phyloP scores from a whole-genome alignment of 1,140 invertebrate species.

The Druon quercuslanigerum region DNA sequence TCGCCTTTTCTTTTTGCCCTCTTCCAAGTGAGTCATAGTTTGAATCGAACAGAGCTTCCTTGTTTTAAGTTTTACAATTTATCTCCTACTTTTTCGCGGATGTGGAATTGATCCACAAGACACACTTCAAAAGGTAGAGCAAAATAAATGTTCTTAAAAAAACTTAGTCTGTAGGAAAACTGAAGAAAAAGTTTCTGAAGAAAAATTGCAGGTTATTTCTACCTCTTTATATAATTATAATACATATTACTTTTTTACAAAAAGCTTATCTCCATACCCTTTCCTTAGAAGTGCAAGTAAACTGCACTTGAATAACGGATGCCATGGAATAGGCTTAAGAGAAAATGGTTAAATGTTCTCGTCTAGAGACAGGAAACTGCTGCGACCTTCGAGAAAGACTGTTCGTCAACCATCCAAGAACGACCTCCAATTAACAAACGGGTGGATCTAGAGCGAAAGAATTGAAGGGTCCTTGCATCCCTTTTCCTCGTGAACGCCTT shows the following conservation, averaged over 20 bases:
- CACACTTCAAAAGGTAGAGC: background rate
- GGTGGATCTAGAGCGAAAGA: constrained; percentile 68
- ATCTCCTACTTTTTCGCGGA: constrained; percentile 10
- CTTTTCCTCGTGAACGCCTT: constrained; percentile 42
- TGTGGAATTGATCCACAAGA: constrained; percentile 15
- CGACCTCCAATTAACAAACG: constrained; percentile 71
- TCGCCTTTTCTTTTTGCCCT: constrained; percentile 1
- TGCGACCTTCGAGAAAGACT: constrained; percentile 22
- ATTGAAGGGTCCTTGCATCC: constrained; percentile 64
- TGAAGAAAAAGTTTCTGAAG: background rate
- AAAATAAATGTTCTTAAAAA: constrained; percentile 20
- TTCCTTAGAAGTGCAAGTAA: no score
- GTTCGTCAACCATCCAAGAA: constrained; percentile 39
- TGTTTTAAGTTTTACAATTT: constrained; percentile 27
- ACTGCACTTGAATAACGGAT: no score
- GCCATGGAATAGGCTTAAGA: background rate
- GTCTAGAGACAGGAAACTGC: constrained; percentile 14
- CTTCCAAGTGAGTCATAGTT: constrained; percentile 15
- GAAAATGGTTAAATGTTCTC: constrained; percentile 33
- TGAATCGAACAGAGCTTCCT: constrained; percentile 4
- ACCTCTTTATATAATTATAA: no score
- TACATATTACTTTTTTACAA: no score
- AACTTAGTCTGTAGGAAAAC: background rate
- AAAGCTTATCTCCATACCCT: no score
- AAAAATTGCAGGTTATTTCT: no score